phyloP scores from a whole-genome alignment of 2,113 vertebrate genomes.

The Rhabdomys dilectus region DNA sequence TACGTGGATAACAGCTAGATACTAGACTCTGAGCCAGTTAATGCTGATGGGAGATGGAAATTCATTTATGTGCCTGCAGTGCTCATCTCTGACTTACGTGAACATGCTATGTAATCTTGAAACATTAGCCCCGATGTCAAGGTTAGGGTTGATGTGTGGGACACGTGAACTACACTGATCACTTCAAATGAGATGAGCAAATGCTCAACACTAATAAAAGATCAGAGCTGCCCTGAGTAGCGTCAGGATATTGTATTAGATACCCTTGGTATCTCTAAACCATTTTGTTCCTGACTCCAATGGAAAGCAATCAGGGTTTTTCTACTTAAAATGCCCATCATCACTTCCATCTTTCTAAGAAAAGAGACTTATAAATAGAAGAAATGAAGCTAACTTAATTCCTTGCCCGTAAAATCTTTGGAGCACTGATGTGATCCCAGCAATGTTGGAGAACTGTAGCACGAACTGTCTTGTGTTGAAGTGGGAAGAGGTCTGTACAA shows the following conservation, averaged over 20 bases:
- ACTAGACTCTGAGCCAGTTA: not conserved
- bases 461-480: slow-evolving; percentile 18
- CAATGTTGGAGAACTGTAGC: not conserved
- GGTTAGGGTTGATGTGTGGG: not conserved
- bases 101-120: not conserved
- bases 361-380: slow-evolving; percentile 14
- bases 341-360: slow-evolving; percentile 19
- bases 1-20: not conserved
- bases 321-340: slow-evolving; percentile 25
- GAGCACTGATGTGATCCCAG: not conserved
- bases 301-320: slow-evolving; percentile 22
- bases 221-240: not conserved
- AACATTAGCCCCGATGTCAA: not conserved
- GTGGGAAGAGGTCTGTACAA: not conserved
- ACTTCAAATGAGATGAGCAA: slow-evolving; percentile 25
- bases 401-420: slow-evolving; percentile 1
- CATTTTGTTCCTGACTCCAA: slow-evolving; percentile 40
- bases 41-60: not conserved
- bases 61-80: not conserved
- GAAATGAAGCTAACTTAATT: slow-evolving; percentile 49
- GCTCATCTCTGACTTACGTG: not conserved
- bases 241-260: not conserved
- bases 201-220: slow-evolving; percentile 2
- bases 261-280: not conserved
- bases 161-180: not conserved